A percentile compares a stretch with the other conserved stretches of the same genome.
Conservation (phyloP, 2,888 invertebrate genomes). For the Caenorhabditis wallacei region DNA sequence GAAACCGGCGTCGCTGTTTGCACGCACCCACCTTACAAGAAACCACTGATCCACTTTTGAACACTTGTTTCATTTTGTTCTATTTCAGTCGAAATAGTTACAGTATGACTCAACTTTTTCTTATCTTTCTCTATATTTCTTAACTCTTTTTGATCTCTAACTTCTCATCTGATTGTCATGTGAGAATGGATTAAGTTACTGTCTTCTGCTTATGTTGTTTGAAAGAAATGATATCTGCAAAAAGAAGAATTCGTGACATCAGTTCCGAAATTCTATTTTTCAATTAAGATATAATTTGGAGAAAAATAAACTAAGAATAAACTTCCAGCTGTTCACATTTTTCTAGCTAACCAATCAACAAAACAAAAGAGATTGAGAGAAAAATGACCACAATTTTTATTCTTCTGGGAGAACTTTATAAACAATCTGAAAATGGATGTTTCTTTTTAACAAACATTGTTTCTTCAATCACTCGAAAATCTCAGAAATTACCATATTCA, state of each 20-base stretch:
- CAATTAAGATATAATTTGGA: neutral
- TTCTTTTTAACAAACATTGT: no score
- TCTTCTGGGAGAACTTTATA: no score
- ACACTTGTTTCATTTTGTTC: conserved; percentile 31
- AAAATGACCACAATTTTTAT: no score
- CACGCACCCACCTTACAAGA: conserved; percentile 31
- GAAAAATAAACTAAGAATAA: neutral
- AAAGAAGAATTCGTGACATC: neutral
- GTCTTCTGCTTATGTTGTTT: conserved; percentile 1
- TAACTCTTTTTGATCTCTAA: neutral
- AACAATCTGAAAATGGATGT: no score
- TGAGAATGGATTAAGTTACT: conserved; percentile 52
- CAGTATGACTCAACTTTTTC: conserved; percentile 46
- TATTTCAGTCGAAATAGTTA: conserved; percentile 13
- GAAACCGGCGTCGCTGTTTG: conserved; percentile 34
- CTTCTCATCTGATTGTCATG: conserved; percentile 31
- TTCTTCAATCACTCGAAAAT: no score
- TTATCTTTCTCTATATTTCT: conserved; percentile 11
- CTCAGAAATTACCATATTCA: no score
- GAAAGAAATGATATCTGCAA: neutral
- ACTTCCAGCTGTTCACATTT: no score
- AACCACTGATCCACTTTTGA: conserved; percentile 44
- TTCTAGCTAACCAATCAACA: no score
- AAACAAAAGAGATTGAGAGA: no score
- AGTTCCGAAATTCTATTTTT: neutral